Base-by-base conservation (phyloP, 2,113 vertebrate species). In the Austrofundulus limnaeus region DNA sequence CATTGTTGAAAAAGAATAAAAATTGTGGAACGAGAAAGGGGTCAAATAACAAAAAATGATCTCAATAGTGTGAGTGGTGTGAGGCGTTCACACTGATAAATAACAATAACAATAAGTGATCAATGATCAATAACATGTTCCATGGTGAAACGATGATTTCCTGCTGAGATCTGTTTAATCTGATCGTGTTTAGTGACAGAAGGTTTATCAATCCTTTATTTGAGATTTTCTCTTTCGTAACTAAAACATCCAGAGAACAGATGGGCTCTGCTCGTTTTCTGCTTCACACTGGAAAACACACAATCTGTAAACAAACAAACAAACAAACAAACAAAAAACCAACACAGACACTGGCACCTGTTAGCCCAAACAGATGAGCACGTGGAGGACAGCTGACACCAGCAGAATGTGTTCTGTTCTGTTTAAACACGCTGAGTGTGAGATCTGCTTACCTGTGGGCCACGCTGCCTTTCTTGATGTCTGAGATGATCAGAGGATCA, bases 381-480 rank as follows among this genome's bases (percentile, higher is more conserved):
- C 2, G n/a, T 47, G 20, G 54, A 28, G 46, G 17, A 57, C 80
- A 76, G 63, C 51, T 71, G 75, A 57, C 34, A 19, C 24, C 0
- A 13, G 11, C 16, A 23, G 11, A 20, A 14, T 23, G 47, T 23
- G 21, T 50, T 21, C 0, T 6, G 5, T 48, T 34, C 31, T 34
- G 2, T 34, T 28, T 28, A 28, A 28, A 28, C 7, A 7, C 7
- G 25, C 25, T 4, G 25, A 28, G 25, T 5, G 7, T 11, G 43
- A 1, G 25, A 21, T 11, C 8, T 8, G 48, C 34, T 61, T 42
- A 98, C 97, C 97, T 97, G 92, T 99, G 97, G 23, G 97, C 97
- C 15, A 99, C 96, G 37, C 97, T 99, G 83, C 97, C 97, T 81
- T 98, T 99, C 90, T 98, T 99, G 89, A 99, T 98, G 91, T 98